Percentiles rank a stretch among this genome's conserved stretches.
Conservation (phyloP, 2,113 vertebrate genomes). For the Myiozetetes cayanensis region DNA sequence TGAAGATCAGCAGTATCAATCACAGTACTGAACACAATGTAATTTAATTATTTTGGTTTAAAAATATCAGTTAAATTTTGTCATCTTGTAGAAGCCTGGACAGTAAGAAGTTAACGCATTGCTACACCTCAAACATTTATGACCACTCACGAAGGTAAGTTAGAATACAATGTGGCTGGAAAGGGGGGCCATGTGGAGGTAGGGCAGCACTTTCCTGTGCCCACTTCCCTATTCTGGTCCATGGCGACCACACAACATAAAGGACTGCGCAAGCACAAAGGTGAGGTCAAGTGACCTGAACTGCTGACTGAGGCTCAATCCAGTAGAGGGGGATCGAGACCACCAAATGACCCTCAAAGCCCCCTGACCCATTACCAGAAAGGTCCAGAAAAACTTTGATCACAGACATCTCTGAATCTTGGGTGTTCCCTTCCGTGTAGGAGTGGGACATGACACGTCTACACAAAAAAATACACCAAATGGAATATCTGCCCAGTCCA, state of each 20-base stretch:
- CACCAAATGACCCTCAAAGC: background rate
- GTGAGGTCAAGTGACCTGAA: background rate
- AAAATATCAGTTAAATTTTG: background rate
- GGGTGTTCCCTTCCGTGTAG: background rate
- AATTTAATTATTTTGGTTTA: background rate
- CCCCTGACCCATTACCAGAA: background rate
- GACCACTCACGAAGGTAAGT: background rate
- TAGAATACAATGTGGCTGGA: background rate
- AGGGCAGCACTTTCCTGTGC: background rate
- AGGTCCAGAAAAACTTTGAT: background rate
- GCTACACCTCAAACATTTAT: background rate
- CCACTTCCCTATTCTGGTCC: background rate
- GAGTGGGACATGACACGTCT: background rate
- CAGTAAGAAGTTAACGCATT: background rate
- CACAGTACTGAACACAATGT: background rate
- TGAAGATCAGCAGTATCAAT: background rate
- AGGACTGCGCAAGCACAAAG: background rate
- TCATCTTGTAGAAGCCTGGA: background rate
- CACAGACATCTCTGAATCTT: background rate
- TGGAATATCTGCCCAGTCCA: background rate
- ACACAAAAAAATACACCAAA: background rate
- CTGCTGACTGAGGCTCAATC: accelerated
- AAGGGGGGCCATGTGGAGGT: background rate
- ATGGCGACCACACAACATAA: background rate
- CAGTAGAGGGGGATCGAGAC: background rate